Conservation (phyloP, 2,888 invertebrate genomes). For the Oasisia sp. region DNA sequence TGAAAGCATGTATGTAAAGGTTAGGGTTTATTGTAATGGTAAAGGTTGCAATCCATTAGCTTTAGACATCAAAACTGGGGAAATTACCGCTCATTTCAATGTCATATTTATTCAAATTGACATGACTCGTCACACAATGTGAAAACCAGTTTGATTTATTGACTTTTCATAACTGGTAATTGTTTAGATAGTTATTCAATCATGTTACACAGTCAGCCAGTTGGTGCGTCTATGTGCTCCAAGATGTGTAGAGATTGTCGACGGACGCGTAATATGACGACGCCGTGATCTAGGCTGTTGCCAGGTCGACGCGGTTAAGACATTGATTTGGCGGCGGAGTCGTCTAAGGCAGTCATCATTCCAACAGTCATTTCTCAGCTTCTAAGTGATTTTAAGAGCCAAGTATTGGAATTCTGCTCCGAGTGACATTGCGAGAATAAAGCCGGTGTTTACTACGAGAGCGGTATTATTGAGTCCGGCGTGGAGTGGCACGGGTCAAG, state of each 20-base stretch:
- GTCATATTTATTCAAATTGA: no score
- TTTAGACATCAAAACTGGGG: no score
- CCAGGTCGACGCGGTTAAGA: not conserved
- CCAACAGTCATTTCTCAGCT: not conserved
- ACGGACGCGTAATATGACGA: not conserved
- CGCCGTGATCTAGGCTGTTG: not conserved
- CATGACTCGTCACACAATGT: not conserved
- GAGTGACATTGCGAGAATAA: not conserved
- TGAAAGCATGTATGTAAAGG: no score
- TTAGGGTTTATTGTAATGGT: no score
- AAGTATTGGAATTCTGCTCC: not conserved
- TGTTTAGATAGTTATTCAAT: not conserved
- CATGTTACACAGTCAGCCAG: not conserved
- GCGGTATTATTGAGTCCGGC: not conserved
- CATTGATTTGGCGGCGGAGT: not conserved
- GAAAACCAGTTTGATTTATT: not conserved
- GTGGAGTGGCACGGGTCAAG: not conserved
- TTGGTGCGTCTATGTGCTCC: not conserved
- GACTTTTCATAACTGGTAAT: not conserved
- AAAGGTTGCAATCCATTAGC: no score
- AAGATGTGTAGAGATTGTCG: not conserved
- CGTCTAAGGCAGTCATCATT: not conserved
- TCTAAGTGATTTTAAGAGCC: conserved; percentile 19
- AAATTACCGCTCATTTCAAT: no score
- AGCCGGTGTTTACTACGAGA: not conserved